Conservation (phyloP, 2,113 vertebrate species). For the Eonycteris spelaea region DNA sequence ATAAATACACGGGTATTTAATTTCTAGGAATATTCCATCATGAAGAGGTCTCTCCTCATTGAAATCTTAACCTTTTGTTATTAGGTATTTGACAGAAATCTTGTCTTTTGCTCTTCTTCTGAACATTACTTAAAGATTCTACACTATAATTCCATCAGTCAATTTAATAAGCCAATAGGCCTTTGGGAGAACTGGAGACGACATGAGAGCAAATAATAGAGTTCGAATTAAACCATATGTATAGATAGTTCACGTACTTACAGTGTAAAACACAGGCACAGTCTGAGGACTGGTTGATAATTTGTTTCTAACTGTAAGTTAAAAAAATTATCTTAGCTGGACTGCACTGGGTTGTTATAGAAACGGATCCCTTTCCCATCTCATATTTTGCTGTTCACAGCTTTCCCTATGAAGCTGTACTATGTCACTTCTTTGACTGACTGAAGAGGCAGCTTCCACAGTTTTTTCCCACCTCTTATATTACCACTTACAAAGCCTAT, state of each 20-base stretch:
- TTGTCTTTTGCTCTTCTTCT: constrained; percentile 34
- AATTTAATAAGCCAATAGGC: constrained; percentile 27
- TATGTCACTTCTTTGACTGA: constrained; percentile 53
- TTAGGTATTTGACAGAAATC: constrained; percentile 25
- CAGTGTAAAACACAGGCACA: constrained; percentile 27
- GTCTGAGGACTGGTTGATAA: constrained; percentile 54
- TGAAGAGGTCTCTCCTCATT: neutral
- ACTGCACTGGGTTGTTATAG: constrained; percentile 79
- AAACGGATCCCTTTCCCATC: constrained; percentile 69
- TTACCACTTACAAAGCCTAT: constrained; percentile 66
- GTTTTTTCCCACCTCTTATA: constrained; percentile 4
- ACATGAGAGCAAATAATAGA: neutral
- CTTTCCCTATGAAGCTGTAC: constrained; percentile 51
- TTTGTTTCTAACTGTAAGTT: constrained; percentile 67
- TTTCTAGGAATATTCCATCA: constrained; percentile 22
- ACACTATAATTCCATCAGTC: constrained; percentile 15
- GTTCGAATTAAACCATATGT: constrained; percentile 51
- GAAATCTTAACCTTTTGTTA: constrained; percentile 16
- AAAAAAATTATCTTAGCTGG: constrained; percentile 45
- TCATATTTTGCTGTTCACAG: constrained; percentile 73
- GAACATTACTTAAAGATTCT: constrained; percentile 25
- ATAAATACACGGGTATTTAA: neutral
- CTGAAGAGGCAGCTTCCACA: constrained; percentile 59
- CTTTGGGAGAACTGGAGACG: neutral
- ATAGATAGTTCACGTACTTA: constrained; percentile 57